Base-by-base conservation (phyloP, 92 coral and sea anemone genomes). In the Palythoa heliodiscus region DNA sequence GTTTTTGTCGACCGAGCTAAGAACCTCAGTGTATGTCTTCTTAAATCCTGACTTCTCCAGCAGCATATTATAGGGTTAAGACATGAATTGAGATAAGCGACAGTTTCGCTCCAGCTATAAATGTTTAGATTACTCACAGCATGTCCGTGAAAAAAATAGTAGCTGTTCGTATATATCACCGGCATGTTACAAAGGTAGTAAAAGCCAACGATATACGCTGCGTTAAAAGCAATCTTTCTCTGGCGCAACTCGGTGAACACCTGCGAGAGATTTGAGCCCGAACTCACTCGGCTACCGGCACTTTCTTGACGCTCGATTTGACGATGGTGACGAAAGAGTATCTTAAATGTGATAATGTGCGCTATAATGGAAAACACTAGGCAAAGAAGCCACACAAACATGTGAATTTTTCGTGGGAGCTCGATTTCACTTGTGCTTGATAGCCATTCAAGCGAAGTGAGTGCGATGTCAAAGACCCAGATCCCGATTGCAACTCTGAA, bases 51-150 rank as follows among this genome's bases (percentile, higher is more conserved):
- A 47, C 90, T 79, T 68, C 92, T 86, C 95, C 95, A 91, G 66
- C 92, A 91, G 66, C 96, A 95, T 4, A 93, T 89, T 19, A 93
- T 55, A 0, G 98, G 97, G 61, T 91, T 95, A 10, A 93, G 72
- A 8, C 91, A 91, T 15, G 97, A 91, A 78, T 91, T 95, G 63
- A 91, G 78, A 72, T 89, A 95, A 4, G 94, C 93, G 7, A 91
- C 75, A 0, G 94, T 90, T 68, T 95, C 98, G 5, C 92, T 92
- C 98, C 96, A 93, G 39, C 91, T 88, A 66, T 86, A 89, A 72
- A 87, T 82, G 40, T 87, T 90, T 47, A 89, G 88, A 4, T 89
- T 78, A 0, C 75, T 86, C 20, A 91, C 83, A 3, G 72, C 73
- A 2, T 88, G 90, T 17, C 91, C 90, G 12, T 48, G 90, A 54